Evolutionary conservation across 2,113 vertebrate species (phyloP), one percentile per base, ranked within the genome.

Genomic region (Cyanocitta stelleri): DNA sequence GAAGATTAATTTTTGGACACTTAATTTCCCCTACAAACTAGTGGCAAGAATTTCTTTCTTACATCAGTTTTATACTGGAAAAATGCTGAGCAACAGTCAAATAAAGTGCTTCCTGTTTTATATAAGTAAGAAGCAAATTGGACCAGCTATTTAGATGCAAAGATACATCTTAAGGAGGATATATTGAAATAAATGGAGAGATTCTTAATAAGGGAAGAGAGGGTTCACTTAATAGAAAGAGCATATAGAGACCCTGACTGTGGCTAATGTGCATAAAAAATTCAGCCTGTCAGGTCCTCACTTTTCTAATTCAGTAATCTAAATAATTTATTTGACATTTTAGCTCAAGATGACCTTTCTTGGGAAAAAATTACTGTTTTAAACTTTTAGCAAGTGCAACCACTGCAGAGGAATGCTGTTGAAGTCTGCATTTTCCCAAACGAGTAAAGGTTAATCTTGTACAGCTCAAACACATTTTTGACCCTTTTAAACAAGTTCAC

Each of bases 251-350:
- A 98, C 97, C 97, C 98, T 97, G 97, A 95, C 98, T 98, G 97
- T 96, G 98, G 98, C 96, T 98, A 98, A 98, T 98, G 98, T 98
- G 98, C 98, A 98, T 98, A 98, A 98, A 98, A 98, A 98, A 98
- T 98, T 98, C 98, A 98, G 98, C 97, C 98, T 98, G 98, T 98
- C 98, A 98, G 98, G 98, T 98, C 97, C 96, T 98, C 98, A 98
- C 98, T 98, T 98, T 98, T 98, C 98, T 98, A 98, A 98, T 98
- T 98, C 98, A 98, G 98, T 98, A 98, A 98, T 98, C 98, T 98
- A 98, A 98, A 98, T 98, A 98, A 98, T 98, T 98, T 98, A 98
- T 98, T 98, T 98, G 98, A 98, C 98, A 98, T 98, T 98, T 98
- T 98, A 98, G 98, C 98, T 98, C 98, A 98, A 98, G 98, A 98